Evolutionary conservation across 2,797 vertebrate genomes (phyloP).

Genomic region (Tiaroga cobitis): DNA sequence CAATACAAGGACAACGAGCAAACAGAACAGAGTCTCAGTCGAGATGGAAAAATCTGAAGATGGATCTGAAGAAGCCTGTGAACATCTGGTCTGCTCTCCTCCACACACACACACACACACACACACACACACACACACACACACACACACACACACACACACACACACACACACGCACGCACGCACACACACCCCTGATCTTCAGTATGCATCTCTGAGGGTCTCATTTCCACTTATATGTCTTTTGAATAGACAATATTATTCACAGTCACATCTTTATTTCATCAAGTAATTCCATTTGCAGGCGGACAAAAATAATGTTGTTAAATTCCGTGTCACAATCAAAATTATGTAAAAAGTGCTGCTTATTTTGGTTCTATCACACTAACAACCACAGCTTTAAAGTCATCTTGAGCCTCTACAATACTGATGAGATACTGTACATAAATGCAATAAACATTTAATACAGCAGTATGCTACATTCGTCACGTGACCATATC

Average conservation of each 20-base stretch:
- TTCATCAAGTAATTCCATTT: slow-evolving; percentile 62
- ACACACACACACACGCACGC: background rate
- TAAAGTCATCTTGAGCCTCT: background rate
- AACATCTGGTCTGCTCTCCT: slow-evolving; percentile 14
- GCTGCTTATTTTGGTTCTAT: background rate
- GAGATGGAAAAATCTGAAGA: slow-evolving; percentile 24
- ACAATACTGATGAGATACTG: background rate
- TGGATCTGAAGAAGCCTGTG: slow-evolving; percentile 3
- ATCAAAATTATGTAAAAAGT: background rate
- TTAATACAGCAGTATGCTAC: background rate
- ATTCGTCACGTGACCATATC: background rate
- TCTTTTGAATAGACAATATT: slow-evolving; percentile 17
- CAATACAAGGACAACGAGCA: background rate
- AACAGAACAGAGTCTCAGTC: slow-evolving; percentile 9
- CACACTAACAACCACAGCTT: background rate
- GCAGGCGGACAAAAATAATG: slow-evolving; percentile 15
- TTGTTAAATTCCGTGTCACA: background rate
- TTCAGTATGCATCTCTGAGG: slow-evolving; percentile 26
- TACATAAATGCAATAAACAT: background rate
- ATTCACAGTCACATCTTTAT: slow-evolving; percentile 66
- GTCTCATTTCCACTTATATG: slow-evolving; percentile 31
- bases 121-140: slow-evolving; percentile 25
- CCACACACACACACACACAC: background rate
- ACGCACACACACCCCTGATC: slow-evolving; percentile 5
- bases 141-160: background rate